A percentile compares a stretch with the other conserved stretches of the same genome.
These are phyloP conservation scores for Amaurobius ferox DNA, from an alignment of 2,888 invertebrate species.

Conservation along the genomic window DNA sequence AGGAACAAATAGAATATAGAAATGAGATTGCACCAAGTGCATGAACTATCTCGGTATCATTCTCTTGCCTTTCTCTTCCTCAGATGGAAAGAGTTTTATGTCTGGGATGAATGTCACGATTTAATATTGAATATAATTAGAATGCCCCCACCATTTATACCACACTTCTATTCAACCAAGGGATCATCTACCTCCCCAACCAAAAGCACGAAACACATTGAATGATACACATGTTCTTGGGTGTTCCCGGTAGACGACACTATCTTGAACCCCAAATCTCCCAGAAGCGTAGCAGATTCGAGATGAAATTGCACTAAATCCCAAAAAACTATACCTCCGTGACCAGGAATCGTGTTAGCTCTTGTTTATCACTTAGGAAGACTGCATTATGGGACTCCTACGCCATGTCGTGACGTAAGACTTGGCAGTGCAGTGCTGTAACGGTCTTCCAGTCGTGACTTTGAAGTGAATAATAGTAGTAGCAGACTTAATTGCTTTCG, in stretches of 20 bases:
- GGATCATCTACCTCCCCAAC: neutral
- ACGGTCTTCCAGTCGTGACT: neutral
- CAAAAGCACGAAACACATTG: neutral
- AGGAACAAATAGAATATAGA: too few relatives aligned
- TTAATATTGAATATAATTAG: too few relatives aligned
- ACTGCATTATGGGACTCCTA: constrained; percentile 27
- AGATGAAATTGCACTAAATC: neutral
- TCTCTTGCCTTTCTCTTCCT: too few relatives aligned
- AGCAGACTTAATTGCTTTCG: neutral
- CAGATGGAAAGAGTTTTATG: too few relatives aligned
- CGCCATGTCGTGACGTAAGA: constrained; percentile 21
- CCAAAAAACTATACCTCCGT: neutral
- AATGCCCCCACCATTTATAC: too few relatives aligned
- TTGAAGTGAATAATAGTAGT: neutral
- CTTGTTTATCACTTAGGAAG: constrained; percentile 12
- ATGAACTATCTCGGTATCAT: too few relatives aligned
- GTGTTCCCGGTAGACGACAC: neutral
- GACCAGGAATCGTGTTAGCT: constrained; percentile 19
- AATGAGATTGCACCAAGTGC: too few relatives aligned
- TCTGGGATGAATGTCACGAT: too few relatives aligned
- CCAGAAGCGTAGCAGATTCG: neutral
- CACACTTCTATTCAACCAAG: neutral
- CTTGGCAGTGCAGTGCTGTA: neutral
- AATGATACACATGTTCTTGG: neutral
- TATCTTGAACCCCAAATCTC: neutral